These are phyloP conservation scores for Spilogale gracilis DNA, from an alignment of 2,113 vertebrate species.

Conservation along the genomic window DNA sequence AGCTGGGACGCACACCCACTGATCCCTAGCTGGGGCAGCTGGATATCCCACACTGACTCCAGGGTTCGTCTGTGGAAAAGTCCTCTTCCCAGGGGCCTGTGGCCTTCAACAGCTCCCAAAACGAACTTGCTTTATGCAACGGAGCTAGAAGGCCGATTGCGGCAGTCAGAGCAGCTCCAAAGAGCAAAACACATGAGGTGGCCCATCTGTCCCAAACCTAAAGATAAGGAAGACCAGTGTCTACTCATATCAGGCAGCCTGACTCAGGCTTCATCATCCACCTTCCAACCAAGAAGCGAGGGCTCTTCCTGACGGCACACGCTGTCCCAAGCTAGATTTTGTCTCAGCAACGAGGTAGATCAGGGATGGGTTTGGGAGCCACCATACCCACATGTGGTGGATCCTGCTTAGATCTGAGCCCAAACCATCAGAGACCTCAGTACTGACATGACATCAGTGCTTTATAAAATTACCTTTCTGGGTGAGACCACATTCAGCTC, in stretches of 20 bases:
- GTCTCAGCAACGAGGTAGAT: neutral
- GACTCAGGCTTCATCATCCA: neutral
- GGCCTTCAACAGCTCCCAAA: neutral
- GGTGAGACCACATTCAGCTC: no score
- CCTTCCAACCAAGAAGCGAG: neutral
- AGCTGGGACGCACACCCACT: neutral
- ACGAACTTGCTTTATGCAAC: neutral
- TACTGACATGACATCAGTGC: neutral
- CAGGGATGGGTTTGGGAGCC: neutral
- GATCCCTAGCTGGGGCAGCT: neutral
- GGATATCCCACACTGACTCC: no score
- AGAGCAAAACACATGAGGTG: neutral
- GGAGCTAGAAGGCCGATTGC: neutral
- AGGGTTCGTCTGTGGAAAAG: neutral
- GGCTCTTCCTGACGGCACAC: neutral
- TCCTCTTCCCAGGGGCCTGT: no score
- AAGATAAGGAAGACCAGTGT: neutral
- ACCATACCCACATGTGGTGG: neutral
- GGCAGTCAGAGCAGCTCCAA: neutral
- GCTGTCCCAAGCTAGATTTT: neutral
- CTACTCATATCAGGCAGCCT: neutral
- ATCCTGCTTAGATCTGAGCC: neutral
- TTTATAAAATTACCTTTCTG: neutral
- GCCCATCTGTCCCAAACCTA: neutral
- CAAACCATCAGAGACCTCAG: neutral